Percentiles rank a stretch among this genome's conserved stretches.
phyloP scores from a whole-genome alignment of 2,113 vertebrate genomes.

The Thunnus thynnus region DNA sequence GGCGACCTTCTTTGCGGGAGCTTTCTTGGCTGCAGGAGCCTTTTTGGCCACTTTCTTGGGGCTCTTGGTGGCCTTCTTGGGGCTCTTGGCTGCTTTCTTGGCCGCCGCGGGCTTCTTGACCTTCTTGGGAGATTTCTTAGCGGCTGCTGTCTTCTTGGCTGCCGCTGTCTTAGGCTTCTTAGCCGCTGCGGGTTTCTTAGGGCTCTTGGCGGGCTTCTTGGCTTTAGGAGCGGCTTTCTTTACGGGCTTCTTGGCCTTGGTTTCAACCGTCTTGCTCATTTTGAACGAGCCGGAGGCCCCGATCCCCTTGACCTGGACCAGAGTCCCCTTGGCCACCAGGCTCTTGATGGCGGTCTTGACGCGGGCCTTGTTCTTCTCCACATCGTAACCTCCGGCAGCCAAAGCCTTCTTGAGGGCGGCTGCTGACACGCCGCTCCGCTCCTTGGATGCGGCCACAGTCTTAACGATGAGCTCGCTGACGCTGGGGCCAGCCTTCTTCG shows the following conservation, averaged over 20 bases:
- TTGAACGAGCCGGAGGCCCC: slow-evolving; percentile 28
- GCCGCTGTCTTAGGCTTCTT: background rate
- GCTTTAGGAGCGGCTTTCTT: background rate
- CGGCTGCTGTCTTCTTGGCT: too few relatives aligned
- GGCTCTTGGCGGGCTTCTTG: background rate
- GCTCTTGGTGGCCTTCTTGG: background rate
- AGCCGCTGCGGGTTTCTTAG: background rate
- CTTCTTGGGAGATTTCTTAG: slow-evolving; percentile 4
- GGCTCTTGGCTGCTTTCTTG: background rate
- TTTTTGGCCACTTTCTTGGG: background rate
- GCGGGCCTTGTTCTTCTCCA: slow-evolving; percentile 43
- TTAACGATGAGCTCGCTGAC: slow-evolving; percentile 42
- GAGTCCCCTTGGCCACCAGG: background rate
- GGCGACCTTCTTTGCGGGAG: background rate
- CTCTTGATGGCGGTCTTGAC: slow-evolving; percentile 31
- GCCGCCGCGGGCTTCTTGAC: background rate
- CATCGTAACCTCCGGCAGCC: slow-evolving; percentile 35
- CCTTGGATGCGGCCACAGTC: slow-evolving; percentile 45
- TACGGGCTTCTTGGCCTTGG: background rate
- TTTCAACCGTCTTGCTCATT: background rate
- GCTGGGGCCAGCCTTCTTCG: slow-evolving; percentile 22
- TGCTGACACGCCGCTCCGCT: slow-evolving; percentile 15
- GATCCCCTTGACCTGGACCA: slow-evolving; percentile 9
- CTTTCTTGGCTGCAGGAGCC: background rate
- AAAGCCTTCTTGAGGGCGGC: slow-evolving; percentile 35